These are phyloP conservation scores for Macrosiphum euphorbiae DNA, from an alignment of 2,888 invertebrate species.

Conservation along the genomic window DNA sequence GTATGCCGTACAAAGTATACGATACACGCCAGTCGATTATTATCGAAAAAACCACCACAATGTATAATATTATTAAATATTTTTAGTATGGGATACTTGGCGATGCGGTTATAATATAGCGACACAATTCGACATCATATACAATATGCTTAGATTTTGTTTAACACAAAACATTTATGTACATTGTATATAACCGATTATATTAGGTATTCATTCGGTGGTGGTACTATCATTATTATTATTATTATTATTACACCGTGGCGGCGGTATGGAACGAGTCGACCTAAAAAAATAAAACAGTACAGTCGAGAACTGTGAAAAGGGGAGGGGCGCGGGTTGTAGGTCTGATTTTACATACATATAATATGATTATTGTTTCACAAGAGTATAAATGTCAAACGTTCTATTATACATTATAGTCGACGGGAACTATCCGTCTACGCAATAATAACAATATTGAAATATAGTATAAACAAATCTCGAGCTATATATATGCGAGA, in stretches of 20 bases:
- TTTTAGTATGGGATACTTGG: neutral
- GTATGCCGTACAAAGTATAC: neutral
- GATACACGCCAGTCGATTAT: neutral
- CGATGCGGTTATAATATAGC: neutral
- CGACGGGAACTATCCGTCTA: neutral
- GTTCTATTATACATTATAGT: neutral
- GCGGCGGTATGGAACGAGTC: slow-evolving; percentile 6
- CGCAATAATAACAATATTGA: neutral
- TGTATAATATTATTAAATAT: neutral
- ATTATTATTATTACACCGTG: neutral
- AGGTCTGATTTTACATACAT: slow-evolving; percentile 12
- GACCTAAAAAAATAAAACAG: slow-evolving; percentile 7
- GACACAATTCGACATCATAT: slow-evolving; percentile 37
- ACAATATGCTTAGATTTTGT: slow-evolving; percentile 57
- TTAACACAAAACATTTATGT: slow-evolving; percentile 56
- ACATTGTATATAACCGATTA: slow-evolving; percentile 59
- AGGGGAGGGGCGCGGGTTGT: neutral
- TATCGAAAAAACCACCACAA: too few species aligned
- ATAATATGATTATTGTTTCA: slow-evolving; percentile 12
- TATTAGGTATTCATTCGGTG: neutral
- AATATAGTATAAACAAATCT: neutral
- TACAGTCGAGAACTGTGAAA: neutral
- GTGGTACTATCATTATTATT: neutral
- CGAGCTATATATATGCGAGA: neutral
- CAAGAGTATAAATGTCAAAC: slow-evolving; percentile 9